Evolutionary conservation across 2,888 invertebrate genomes (phyloP).

Genomic region (Lucinisca nassula): DNA sequence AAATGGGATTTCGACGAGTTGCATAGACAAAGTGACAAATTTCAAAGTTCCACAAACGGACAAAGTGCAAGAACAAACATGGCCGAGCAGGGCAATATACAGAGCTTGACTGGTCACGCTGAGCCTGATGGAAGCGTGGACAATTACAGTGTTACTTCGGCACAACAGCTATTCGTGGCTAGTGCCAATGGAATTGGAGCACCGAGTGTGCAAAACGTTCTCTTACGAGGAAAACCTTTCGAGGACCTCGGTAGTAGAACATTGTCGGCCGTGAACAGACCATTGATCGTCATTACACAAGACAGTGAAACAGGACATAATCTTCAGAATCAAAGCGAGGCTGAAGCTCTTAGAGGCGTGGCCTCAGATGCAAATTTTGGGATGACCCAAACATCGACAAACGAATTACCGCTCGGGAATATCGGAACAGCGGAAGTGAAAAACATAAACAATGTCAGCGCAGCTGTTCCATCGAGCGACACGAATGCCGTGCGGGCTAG

Average conservation of each 20-base stretch:
- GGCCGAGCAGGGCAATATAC: background rate
- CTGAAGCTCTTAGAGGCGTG: background rate
- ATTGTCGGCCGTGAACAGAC: background rate
- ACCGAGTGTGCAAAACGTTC: background rate
- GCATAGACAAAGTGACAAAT: no score
- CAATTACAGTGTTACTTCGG: background rate
- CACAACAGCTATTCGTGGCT: background rate
- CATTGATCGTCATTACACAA: background rate
- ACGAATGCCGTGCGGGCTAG: no score
- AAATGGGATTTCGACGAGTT: no score
- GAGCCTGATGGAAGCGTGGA: background rate
- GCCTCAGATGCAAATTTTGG: background rate
- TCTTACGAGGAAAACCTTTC: constrained; percentile 7
- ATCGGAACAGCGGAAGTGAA: background rate
- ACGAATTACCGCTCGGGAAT: background rate
- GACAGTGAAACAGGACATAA: background rate
- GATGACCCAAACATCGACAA: background rate
- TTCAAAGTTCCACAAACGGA: background rate
- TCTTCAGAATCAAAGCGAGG: background rate
- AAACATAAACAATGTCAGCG: background rate
- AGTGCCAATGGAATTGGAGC: background rate
- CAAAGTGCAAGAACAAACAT: background rate
- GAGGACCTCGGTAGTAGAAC: no score
- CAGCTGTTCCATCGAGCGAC: no score
- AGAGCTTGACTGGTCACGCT: background rate